A percentile compares a stretch with the other conserved stretches of the same genome.
Evolutionary conservation across 1,140 invertebrate genomes (phyloP).

Genomic region (Halotydeus destructor): DNA sequence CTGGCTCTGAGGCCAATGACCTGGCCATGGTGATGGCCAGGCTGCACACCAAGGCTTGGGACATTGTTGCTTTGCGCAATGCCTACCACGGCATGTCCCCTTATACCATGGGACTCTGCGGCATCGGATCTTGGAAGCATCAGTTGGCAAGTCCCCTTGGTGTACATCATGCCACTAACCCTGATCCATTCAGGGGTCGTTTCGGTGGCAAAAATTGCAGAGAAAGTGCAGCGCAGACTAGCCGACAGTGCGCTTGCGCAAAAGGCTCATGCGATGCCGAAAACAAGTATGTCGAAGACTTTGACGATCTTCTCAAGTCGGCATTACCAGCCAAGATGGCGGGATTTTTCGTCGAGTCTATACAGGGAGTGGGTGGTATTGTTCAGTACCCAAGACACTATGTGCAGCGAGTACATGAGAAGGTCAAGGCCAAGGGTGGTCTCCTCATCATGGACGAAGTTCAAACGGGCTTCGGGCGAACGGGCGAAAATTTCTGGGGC

Average conservation of each 20-base stretch:
- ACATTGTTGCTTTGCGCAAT: constrained; percentile 64
- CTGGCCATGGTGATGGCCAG: constrained; percentile 68
- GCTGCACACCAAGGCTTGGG: constrained; percentile 55
- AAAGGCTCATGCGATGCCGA: constrained; percentile 39
- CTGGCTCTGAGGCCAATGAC: constrained; percentile 92
- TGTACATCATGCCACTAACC: constrained; percentile 64
- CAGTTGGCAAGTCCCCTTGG: constrained; percentile 43
- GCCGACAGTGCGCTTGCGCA: constrained; percentile 41
- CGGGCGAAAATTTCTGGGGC: constrained; percentile 84
- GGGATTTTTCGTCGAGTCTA: constrained; percentile 61
- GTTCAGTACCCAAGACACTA: constrained; percentile 80
- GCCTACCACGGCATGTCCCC: constrained; percentile 74
- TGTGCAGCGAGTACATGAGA: constrained; percentile 54
- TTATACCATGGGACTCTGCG: constrained; percentile 57
- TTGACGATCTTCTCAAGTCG: constrained; percentile 52
- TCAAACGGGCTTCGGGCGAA: constrained; percentile 85
- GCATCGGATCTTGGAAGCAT: constrained; percentile 53
- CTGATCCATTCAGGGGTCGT: constrained; percentile 65
- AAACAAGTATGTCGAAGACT: constrained; percentile 55
- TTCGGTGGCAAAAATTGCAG: constrained; percentile 71
- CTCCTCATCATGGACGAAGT: constrained; percentile 83
- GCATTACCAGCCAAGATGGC: constrained; percentile 54
- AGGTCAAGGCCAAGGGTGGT: constrained; percentile 55
- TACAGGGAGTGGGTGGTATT: constrained; percentile 58
- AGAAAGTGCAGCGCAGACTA: constrained; percentile 57